Base-by-base conservation (phyloP, 2,888 invertebrate genomes). In the Mystacides longicornis region DNA sequence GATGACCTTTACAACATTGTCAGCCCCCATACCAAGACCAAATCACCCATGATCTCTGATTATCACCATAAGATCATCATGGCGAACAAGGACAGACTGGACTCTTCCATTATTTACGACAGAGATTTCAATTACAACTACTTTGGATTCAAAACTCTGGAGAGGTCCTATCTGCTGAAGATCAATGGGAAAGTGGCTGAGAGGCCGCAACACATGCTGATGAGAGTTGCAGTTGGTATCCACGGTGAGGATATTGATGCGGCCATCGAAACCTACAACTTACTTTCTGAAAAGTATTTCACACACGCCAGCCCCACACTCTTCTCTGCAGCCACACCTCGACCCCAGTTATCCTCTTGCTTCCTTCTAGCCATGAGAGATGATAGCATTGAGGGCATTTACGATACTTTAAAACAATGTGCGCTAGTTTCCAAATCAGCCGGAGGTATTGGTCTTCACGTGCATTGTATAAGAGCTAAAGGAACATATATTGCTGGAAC, bases 81-180 rank as follows among this genome's bases (percentile, higher is more conserved):
- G 75, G 81, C 87, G 56, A 83, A 98, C 73, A 87, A 93, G n/a
- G 92, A 93, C 65, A 79, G 82, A 59, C 74, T 99, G 50, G 94
- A 99, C 72, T 94, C 96, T 0, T 88, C 94, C 19, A 95, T 99
- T 64, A 92, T 97, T 42, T 96, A 98, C 71, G 95, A 97, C 68
- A 82, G 98, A 64, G 99, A 99, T 72, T 99, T 93, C 71, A 87
- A 83, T 57, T 99, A 97, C 73, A 96, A 94, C 68, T 99, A 94
- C 69, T 99, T 99, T 79, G 99, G 98, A n/a, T 98, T 98, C 68
- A 98, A 97, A 80, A 99, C 98, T 0, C 74, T 99, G 53, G 98
- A 99, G 67, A 81, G 93, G 47, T 96, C 97, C 1, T 99, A 99
- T 71, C 75, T 99, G 62, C 73, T 98, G 56, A 94, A 91, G 74